Percentiles rank a stretch among this genome's conserved stretches.
Evolutionary conservation across 2,113 vertebrate species (phyloP).

Genomic region (Climacteris rufus): DNA sequence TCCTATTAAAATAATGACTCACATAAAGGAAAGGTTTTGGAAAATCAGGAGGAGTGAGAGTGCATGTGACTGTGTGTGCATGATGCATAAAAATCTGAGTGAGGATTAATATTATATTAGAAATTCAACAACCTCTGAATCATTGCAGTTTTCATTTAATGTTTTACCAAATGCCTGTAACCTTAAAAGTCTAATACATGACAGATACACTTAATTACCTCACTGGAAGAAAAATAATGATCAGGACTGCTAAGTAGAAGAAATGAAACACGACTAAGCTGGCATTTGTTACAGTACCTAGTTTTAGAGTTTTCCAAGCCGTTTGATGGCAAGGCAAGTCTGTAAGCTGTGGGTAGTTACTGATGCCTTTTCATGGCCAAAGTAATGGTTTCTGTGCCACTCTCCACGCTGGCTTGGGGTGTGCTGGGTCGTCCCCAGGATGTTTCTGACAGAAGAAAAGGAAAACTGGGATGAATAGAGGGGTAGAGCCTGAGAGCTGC

Average conservation of each 20-base stretch:
- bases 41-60: not conserved
- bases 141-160: constrained; percentile 36
- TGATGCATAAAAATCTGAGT: not conserved
- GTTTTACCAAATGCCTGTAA: constrained; percentile 49
- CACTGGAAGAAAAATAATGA: constrained; percentile 31
- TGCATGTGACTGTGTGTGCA: not conserved
- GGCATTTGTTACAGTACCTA: constrained; percentile 14
- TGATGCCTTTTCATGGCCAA: not conserved
- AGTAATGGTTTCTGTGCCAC: not conserved
- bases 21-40: not conserved
- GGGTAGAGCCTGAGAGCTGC: not conserved
- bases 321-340: not conserved
- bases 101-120: not conserved
- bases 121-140: constrained; percentile 44
- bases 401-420: fast-evolving
- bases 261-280: constrained; percentile 54
- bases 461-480: not conserved
- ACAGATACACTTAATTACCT: constrained; percentile 51
- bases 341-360: not conserved
- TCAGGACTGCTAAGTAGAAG: not conserved
- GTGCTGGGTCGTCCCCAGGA: not conserved
- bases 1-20: not conserved
- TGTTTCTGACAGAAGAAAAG: not conserved
- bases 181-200: constrained; percentile 51
- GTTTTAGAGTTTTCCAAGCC: constrained; percentile 16